Evolutionary conservation across 2,888 invertebrate species (phyloP), one percentile per base, ranked within the genome.

Genomic region (Fragum fragum): DNA sequence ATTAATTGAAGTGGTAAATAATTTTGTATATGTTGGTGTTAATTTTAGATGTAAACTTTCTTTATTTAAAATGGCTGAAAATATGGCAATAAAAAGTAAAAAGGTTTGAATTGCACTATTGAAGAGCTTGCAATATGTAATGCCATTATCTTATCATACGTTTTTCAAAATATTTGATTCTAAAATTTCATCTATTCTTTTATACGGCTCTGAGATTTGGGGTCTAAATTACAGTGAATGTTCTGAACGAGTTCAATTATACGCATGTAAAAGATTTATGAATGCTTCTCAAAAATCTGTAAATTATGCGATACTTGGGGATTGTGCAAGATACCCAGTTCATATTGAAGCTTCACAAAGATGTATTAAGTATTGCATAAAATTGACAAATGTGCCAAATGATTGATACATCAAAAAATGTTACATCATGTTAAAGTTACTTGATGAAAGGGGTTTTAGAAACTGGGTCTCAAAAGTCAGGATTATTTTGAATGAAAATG

Each of bases 141-240:
- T 55, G 2, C 69, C 29, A 21, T 39, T 78, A 47, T 29, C 73
- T 18, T 36, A 59, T 55, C 6, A 57, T 52, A 57, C 68, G 5
- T 78, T 57, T 53, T 73, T 79, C 39, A 77, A 80, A 68, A 28
- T 80, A 7, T 80, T 80, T 75, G 72, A 83, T 52, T 57, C 72
- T 6, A 80, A 80, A 57, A 69, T 78, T 28, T 6, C 23, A 0
- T 79, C 73, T n/a, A 32, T 79, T 7, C 23, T n/a, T n/a, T n/a
- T n/a, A n/a, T n/a, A n/a, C n/a, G n/a, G n/a, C n/a, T n/a, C n/a
- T n/a, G n/a, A n/a, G 69, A 42, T 83, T 66, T 80, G 77, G 77
- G 77, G 75, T 0, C 55, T 74, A 7, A 39, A 76, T 23, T 18
- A 61, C 47, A 26, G 16, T 29, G 2, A 61, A 72, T 9, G 18